Conservation (phyloP, 1,140 invertebrate species). For the Ceratoteleas bidentatus region DNA sequence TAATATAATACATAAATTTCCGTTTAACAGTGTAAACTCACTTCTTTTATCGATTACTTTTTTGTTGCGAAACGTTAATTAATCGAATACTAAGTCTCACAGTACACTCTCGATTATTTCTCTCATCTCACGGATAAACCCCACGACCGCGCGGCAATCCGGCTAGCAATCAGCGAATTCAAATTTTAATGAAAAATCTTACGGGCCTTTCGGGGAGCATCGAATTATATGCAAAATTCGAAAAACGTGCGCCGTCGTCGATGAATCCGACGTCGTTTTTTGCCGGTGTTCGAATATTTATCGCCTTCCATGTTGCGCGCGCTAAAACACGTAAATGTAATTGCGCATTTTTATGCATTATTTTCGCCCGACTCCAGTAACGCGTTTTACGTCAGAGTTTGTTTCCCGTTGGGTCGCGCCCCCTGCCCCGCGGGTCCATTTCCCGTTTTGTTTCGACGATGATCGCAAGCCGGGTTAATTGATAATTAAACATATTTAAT, state of each 20-base stretch:
- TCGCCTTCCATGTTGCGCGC: neutral
- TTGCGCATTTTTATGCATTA: neutral
- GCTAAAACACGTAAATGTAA: constrained; percentile 1
- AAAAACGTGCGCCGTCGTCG: constrained; percentile 14
- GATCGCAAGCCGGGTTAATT: neutral
- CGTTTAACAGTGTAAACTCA: no score
- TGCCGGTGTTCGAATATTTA: constrained; percentile 7
- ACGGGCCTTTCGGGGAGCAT: constrained; percentile 36
- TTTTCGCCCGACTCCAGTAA: neutral
- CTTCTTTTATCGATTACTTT: no score
- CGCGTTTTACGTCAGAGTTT: neutral
- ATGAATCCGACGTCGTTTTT: constrained; percentile 13
- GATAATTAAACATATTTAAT: neutral
- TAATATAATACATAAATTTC: no score
- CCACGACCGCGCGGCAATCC: constrained; percentile 9
- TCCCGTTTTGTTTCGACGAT: neutral
- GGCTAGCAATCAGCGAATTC: constrained; percentile 31
- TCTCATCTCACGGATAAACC: no score
- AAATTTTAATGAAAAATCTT: constrained; percentile 52
- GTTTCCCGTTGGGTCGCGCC: neutral
- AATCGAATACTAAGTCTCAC: no score
- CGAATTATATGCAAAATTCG: constrained; percentile 22
- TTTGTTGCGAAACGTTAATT: no score
- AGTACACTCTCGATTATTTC: no score
- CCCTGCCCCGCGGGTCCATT: neutral